Evolutionary conservation across 2,797 vertebrate genomes (phyloP), one percentile per base, ranked within the genome.

Genomic region (Microhierax caerulescens): DNA sequence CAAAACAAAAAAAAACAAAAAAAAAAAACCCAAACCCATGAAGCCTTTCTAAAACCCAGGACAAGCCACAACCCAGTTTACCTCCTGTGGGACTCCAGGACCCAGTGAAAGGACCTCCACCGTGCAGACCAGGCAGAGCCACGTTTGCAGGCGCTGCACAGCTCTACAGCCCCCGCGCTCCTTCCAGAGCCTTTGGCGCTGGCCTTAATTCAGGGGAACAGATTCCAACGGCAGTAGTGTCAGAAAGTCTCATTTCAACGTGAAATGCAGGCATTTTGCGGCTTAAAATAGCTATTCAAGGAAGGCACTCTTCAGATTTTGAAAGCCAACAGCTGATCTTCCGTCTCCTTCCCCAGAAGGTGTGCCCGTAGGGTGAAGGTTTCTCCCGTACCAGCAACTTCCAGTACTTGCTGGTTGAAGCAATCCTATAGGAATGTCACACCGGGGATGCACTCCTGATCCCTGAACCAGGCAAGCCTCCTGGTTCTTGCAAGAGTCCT

Each of bases 231-330:
- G 32, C 48, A 83, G 59, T 18, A 37, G 56, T 30, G 32, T 63
- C 86, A 74, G 54, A 88, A 83, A 15, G 23, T 59, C 73, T 93
- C 73, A 51, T 83, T 86, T 72, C 60, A 34, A 47, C 1, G 4
- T 32, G 64, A 86, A 77, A 79, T 9, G 21, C 1, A 4, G 41
- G 41, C 1, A 0, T 64, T 72, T 81, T 73, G 28, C 75, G 37
- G 63, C 59, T 91, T 88, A 50, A 91, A 94, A 93, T 30, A 91
- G 74, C 65, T 30, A 22, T 21, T 76, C 23, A 23, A 45, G 67
- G 54, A 65, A 79, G 37, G 37, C 9, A 21, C 1, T 2, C 15
- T 37, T 78, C 25, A 47, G 65, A 39, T 32, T 78, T 59, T 57
- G 27, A 82, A 95, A 90, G 67, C 23, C 67, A 65, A 10, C 70